phyloP scores from a whole-genome alignment of 1,140 invertebrate species.

The Laupala kohalensis region DNA sequence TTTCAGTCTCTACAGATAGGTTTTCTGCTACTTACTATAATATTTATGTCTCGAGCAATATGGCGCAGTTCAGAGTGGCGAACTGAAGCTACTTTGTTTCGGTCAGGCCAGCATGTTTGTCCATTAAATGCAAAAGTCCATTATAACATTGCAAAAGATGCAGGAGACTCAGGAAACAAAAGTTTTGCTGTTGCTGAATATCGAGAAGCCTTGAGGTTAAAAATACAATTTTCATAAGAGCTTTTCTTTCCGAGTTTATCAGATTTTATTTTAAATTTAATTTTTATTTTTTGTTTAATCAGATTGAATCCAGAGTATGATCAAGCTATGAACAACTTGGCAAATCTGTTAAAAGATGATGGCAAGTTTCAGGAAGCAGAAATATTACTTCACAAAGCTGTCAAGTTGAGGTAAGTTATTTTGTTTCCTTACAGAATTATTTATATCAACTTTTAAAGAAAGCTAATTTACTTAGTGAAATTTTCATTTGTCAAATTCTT shows the following conservation, averaged over 20 bases:
- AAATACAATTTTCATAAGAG: no score
- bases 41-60: slow-evolving; percentile 47
- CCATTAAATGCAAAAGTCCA: slow-evolving; percentile 89
- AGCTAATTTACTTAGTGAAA: background rate
- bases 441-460: no score
- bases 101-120: slow-evolving; percentile 58
- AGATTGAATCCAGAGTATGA: slow-evolving; percentile 82
- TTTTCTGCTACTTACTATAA: slow-evolving; percentile 32
- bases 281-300: slow-evolving; percentile 19
- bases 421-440: background rate
- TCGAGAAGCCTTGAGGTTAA: slow-evolving; percentile 53
- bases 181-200: slow-evolving; percentile 64
- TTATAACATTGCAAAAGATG: slow-evolving; percentile 84
- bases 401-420: slow-evolving; percentile 50
- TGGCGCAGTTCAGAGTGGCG: slow-evolving; percentile 67
- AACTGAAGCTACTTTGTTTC: slow-evolving; percentile 56
- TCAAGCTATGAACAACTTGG: slow-evolving; percentile 95
- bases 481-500: background rate
- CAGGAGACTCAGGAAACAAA: slow-evolving; percentile 57
- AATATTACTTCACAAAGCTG: slow-evolving; percentile 55
- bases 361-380: slow-evolving; percentile 62
- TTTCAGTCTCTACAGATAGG: slow-evolving; percentile 17
- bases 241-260: background rate
- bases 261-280: background rate
- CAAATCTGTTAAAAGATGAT: slow-evolving; percentile 76